Evolutionary conservation across 2,113 vertebrate species (phyloP), one percentile per base, ranked within the genome.

Genomic region (Brachirus orientalis): DNA sequence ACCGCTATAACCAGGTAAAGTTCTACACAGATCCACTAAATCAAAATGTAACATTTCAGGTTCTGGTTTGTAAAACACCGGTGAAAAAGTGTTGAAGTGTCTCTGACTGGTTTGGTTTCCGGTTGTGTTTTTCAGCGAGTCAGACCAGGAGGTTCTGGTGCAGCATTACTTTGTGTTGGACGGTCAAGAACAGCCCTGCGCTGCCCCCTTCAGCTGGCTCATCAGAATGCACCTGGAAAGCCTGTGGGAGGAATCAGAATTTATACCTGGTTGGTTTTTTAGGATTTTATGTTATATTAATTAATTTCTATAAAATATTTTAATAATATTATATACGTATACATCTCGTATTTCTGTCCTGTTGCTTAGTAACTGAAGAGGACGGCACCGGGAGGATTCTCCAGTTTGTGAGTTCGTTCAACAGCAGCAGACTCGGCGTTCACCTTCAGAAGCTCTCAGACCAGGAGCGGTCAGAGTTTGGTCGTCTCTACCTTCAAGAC

Each of bases 171-270:
- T 94, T 51, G 1, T 56, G 38, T 28, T 92, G 84, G 90, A 85
- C 10, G 75, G 35, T 14, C 64, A 63, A 18, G 76, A 75, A 3
- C 66, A 41, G 0, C 33, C 77, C 1, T 90, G 89, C 41, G 17
- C 41, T 6, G 89, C 90, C 17, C 88, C 91, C 0, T 94, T 93
- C 69, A 93, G 93, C 76, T 93, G 91, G 92, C 72, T 91, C 17
- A 48, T 94, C 56, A 86, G 2, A 38, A 0, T 33, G 18, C 70
- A 90, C 28, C 86, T 89, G 6, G 79, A 93, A 7, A 84, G 66
- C 10, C 65, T 93, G 13, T 94, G 92, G 92, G 91, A 87, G 47
- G 93, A 94, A 67, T 90, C 90, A 7, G 85, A 92, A 45, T 91
- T 90, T 40, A 63, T 88, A 33, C 91, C 82, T 84, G 89, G 92